phyloP scores from a whole-genome alignment of 2,888 invertebrate genomes.

The Alsophila aescularia region DNA sequence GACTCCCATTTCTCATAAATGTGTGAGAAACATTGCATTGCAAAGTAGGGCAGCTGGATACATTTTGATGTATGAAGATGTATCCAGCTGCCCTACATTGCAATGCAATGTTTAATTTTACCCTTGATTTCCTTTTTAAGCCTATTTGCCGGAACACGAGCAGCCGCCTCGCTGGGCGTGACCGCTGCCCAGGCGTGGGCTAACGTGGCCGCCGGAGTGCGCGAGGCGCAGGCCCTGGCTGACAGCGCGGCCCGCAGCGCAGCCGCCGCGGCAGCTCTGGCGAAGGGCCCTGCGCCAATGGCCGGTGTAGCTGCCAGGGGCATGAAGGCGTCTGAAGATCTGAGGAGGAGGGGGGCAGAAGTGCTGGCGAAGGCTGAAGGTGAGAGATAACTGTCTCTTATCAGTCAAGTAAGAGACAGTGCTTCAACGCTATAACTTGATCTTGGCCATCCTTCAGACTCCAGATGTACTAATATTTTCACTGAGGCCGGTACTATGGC shows the following conservation, averaged over 20 bases:
- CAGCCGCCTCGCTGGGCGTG: slow-evolving; percentile 90
- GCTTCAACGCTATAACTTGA: too few species aligned
- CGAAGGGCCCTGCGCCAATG: slow-evolving; percentile 68
- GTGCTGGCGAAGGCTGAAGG: slow-evolving; percentile 67
- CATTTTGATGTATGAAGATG: too few species aligned
- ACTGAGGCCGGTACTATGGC: too few species aligned
- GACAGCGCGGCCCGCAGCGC: slow-evolving; percentile 65
- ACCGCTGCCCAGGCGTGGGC: slow-evolving; percentile 86
- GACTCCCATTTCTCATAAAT: too few species aligned
- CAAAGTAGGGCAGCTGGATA: too few species aligned
- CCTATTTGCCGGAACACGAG: slow-evolving; percentile 87
- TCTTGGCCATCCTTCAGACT: too few species aligned
- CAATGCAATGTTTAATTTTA: background rate
- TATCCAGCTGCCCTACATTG: background rate
- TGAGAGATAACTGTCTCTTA: too few species aligned
- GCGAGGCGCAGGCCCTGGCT: slow-evolving; percentile 67
- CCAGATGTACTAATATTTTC: too few species aligned
- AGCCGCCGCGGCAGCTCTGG: slow-evolving; percentile 65
- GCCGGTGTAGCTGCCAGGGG: slow-evolving; percentile 80
- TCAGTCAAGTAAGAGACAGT: too few species aligned
- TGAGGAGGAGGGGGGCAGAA: slow-evolving; percentile 80
- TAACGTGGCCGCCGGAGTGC: slow-evolving; percentile 82
- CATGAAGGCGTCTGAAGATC: slow-evolving; percentile 79
- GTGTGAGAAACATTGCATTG: too few species aligned
- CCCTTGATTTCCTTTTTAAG: too few species aligned